Evolutionary conservation across 2,888 invertebrate species (phyloP).

Genomic region (Eubasilissa splendida): DNA sequence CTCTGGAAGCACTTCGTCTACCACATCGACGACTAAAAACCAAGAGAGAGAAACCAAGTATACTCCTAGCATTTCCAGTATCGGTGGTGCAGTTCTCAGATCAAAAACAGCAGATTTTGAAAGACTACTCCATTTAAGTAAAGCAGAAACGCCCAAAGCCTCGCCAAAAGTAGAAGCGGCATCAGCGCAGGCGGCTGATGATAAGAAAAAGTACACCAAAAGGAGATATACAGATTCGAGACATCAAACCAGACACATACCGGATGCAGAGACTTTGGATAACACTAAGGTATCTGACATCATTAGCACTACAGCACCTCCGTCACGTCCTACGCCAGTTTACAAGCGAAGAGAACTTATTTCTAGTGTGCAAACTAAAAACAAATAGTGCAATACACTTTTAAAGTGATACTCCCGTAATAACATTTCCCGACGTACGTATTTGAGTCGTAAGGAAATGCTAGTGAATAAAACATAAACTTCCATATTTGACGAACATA

Average conservation of each 20-base stretch:
- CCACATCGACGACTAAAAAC: conserved; percentile 32
- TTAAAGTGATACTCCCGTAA: background rate
- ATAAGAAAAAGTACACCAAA: conserved; percentile 76
- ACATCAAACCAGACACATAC: conserved; percentile 74
- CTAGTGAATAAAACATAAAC: conserved; percentile 27
- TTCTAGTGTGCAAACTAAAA: conserved; percentile 77
- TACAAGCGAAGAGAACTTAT: conserved; percentile 88
- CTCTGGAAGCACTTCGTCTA: conserved; percentile 48
- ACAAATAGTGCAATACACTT: conserved; percentile 50
- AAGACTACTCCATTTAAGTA: conserved; percentile 69
- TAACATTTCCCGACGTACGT: background rate
- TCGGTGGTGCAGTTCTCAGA: conserved; percentile 77
- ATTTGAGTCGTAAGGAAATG: background rate
- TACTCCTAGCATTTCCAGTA: conserved; percentile 69
- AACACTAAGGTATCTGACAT: conserved; percentile 45
- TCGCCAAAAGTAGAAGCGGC: conserved; percentile 65
- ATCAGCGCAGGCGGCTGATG: conserved; percentile 64
- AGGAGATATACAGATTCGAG: conserved; percentile 75
- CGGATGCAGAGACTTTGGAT: conserved; percentile 70
- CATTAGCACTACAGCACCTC: conserved; percentile 58
- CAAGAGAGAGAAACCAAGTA: conserved; percentile 55
- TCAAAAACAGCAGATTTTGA: conserved; percentile 81
- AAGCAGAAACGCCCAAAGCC: conserved; percentile 64
- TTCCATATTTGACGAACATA: conserved; percentile 16
- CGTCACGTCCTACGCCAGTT: conserved; percentile 67